These are phyloP conservation scores for Ericerus pela DNA, from an alignment of 1,140 invertebrate species.

Conservation along the genomic window DNA sequence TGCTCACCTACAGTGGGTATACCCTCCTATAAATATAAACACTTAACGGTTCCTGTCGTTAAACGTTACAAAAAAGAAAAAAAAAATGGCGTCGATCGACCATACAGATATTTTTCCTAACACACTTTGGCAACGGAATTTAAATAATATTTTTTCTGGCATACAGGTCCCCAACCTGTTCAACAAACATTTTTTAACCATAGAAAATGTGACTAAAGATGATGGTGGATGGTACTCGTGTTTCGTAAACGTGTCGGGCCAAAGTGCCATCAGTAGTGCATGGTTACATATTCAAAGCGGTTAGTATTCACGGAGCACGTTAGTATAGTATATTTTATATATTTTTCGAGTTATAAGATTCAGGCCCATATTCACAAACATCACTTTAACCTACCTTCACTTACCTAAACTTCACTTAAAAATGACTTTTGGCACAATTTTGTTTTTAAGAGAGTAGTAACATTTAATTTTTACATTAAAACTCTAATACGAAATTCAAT, in stretches of 20 bases:
- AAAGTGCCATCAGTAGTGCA: conserved; percentile 49
- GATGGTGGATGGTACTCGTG: conserved; percentile 89
- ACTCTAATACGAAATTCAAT: too few species aligned
- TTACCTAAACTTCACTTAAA: too few species aligned
- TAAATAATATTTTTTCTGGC: neutral
- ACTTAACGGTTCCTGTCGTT: neutral
- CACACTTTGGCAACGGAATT: neutral
- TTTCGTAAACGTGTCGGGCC: conserved; percentile 58
- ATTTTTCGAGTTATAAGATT: too few species aligned
- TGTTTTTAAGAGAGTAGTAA: too few species aligned
- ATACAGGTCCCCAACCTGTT: neutral
- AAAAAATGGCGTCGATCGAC: neutral
- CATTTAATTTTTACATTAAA: too few species aligned
- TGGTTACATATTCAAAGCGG: conserved; percentile 68
- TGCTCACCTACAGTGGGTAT: too few species aligned
- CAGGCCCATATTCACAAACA: too few species aligned
- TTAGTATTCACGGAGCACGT: conserved; percentile 37
- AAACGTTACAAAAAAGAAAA: neutral
- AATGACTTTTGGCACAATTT: too few species aligned
- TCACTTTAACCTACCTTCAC: too few species aligned
- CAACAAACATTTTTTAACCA: conserved; percentile 21
- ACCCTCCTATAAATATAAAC: too few species aligned
- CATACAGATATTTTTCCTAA: neutral
- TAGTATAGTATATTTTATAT: too few species aligned
- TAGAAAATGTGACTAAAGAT: conserved; percentile 65